These are phyloP conservation scores for Sceliomorpha sp. DNA, from an alignment of 2,888 invertebrate genomes.

Conservation along the genomic window DNA sequence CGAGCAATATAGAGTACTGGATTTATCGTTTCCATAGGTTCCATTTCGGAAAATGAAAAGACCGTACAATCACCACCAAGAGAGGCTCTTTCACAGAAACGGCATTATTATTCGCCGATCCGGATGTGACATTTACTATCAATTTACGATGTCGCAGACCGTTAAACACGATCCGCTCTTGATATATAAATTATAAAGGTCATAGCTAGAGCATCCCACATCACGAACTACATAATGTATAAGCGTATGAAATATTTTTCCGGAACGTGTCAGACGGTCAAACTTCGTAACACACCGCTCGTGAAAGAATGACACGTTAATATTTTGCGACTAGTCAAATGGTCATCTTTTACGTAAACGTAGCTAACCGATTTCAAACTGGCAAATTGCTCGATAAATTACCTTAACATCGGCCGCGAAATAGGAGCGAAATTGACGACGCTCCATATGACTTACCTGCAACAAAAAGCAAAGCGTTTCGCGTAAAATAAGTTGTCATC, in stretches of 20 bases:
- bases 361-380: not conserved
- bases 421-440: conserved; percentile 1
- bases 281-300: conserved; percentile 12
- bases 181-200: conserved; percentile 36
- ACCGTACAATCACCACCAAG: conserved; percentile 12
- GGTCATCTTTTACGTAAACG: not conserved
- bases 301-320: conserved; percentile 7
- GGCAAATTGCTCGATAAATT: conserved; percentile 30
- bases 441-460: conserved; percentile 25
- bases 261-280: conserved; percentile 11
- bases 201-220: conserved; percentile 26
- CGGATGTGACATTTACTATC: conserved; percentile 75
- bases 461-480: conserved; percentile 25
- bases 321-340: conserved; percentile 10
- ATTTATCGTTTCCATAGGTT: conserved; percentile 8
- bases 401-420: conserved; percentile 8
- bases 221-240: conserved; percentile 14
- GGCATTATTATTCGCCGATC: conserved; percentile 70
- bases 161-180: conserved; percentile 68
- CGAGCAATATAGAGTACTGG: conserved; percentile 1
- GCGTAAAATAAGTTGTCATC: conserved; percentile 16
- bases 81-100: conserved; percentile 40
- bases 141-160: conserved; percentile 73
- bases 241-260: conserved; percentile 7
- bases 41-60: conserved; percentile 16